Conservation (phyloP, 2,888 invertebrate genomes). For the Rhopalosiphum nymphaeae region DNA sequence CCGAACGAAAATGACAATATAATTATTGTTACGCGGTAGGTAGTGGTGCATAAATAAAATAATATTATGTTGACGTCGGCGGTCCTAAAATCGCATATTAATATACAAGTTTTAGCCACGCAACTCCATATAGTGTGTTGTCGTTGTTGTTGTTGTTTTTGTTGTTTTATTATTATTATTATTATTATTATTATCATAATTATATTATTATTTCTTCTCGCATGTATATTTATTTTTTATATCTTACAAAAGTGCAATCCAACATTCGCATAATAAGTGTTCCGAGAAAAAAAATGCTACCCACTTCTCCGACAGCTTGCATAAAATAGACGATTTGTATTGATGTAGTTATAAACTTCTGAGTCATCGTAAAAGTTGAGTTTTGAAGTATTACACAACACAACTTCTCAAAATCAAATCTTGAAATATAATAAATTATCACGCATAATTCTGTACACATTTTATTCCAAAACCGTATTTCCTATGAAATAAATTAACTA, state of each 20-base stretch:
- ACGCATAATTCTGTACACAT: neutral
- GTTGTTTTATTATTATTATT: neutral
- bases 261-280: conserved; percentile 20
- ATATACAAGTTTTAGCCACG: conserved; percentile 22
- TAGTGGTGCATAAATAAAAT: neutral
- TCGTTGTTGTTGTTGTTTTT: neutral
- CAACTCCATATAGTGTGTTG: neutral
- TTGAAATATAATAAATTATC: conserved; percentile 6
- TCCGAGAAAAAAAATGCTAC: neutral
- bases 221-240: neutral
- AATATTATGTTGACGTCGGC: neutral
- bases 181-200: neutral
- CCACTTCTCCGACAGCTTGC: neutral
- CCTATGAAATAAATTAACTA: conserved; percentile 10
- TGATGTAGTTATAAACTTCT: neutral
- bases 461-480: conserved; percentile 36
- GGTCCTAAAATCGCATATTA: neutral
- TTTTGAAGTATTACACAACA: conserved; percentile 38
- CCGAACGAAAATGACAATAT: conserved; percentile 13
- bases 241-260: neutral
- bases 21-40: neutral
- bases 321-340: conserved; percentile 43
- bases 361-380: conserved; percentile 52
- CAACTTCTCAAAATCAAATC: conserved; percentile 4
- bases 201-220: neutral